Percentiles rank a stretch among this genome's conserved stretches.
Evolutionary conservation across 2,888 invertebrate genomes (phyloP).

Genomic region (Acheta domesticus): DNA sequence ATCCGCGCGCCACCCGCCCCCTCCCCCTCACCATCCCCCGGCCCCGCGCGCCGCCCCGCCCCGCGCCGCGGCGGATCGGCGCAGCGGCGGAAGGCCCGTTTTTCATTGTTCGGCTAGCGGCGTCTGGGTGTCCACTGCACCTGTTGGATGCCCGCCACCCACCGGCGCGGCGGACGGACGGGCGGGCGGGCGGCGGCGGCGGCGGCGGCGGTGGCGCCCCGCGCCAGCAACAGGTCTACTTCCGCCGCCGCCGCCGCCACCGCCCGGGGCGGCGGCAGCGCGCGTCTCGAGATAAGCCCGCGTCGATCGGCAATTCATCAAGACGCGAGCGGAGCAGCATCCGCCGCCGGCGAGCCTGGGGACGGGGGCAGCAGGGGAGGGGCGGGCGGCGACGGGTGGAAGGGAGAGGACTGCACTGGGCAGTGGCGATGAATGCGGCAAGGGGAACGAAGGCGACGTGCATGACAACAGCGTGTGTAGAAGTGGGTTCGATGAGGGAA

Average conservation of each 20-base stretch:
- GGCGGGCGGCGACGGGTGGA: too few species aligned
- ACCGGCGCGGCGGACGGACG: not conserved
- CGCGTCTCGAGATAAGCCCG: not conserved
- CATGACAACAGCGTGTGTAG: too few species aligned
- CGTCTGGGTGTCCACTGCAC: not conserved
- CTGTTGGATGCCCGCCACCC: conserved; percentile 1
- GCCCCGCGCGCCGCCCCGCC: too few species aligned
- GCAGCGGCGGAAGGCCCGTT: not conserved
- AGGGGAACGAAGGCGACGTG: too few species aligned
- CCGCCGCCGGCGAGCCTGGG: too few species aligned
- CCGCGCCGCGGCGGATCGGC: not conserved
- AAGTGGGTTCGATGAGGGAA: too few species aligned
- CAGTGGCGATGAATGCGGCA: too few species aligned
- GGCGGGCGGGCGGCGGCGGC: too few species aligned
- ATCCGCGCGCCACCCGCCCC: too few species aligned
- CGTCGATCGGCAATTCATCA: conserved; percentile 9
- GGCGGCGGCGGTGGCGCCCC: not conserved
- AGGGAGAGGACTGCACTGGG: too few species aligned
- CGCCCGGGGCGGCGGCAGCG: not conserved
- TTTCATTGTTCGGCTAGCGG: not conserved
- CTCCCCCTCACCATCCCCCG: too few species aligned
- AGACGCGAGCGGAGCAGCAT: not conserved
- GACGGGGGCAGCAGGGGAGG: too few species aligned
- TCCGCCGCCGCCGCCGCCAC: not conserved
- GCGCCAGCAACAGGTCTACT: conserved; percentile 1